Evolutionary conservation across 2,888 invertebrate species (phyloP), one percentile per base, ranked within the genome.

Genomic region (Leucophenga montana): DNA sequence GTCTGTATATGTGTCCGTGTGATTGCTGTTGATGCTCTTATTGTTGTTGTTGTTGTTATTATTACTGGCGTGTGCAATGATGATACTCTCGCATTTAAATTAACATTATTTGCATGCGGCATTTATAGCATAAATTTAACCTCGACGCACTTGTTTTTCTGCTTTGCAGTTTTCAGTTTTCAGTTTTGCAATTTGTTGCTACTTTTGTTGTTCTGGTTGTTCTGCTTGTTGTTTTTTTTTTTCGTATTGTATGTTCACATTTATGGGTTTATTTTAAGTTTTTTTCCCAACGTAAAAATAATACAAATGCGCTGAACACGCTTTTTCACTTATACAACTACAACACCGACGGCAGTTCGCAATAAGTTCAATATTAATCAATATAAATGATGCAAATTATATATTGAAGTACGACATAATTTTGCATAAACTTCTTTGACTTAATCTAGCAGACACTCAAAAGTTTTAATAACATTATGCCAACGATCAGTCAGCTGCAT

Each of bases 81-180:
- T 82, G 79, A 80, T 82, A 82, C 77, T 39, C 39, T 82, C 78
- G 79, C 77, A 80, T 80, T 79, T 79, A 82, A 79, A 79, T 79
- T 80, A 80, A 79, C 79, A 79, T 79, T 79, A 80, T 82, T 79
- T 79, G 82, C 82, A 82, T 79, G 82, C 80, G 77, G 82, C 78
- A 80, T 73, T 82, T 79, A 78, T 75, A 80, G 78, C 79, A 80
- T 78, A 78, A 75, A 82, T 82, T 80, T 78, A 73, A 75, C 70
- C 78, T 68, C 48, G 64, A 46, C 9, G 46, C 61, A 67, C 46
- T 53, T 22, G 57, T 9, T 57, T 9, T 57, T 18, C 22, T 56
- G 57, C 68, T 66, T 57, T 27, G 50, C 50, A 48, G 39, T 46
- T 54, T 4, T 48, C 5, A 13, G 4, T 54, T 33, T 48, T 13